phyloP scores from a whole-genome alignment of 2,797 vertebrate species.

The Silurus lanzhouensis region DNA sequence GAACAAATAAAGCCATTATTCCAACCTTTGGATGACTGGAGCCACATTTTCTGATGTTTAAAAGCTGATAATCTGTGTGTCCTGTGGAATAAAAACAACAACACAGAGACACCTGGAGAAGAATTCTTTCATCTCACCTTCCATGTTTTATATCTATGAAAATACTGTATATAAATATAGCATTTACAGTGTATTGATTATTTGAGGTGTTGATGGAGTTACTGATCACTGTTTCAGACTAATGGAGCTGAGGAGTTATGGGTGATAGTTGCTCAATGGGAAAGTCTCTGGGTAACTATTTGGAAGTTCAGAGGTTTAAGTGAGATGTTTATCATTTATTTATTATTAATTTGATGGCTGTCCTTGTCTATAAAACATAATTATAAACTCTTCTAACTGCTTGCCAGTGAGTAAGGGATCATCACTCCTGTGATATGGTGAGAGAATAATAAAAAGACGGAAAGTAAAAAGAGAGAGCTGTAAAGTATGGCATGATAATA shows the following conservation, averaged over 20 bases:
- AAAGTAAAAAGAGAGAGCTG: neutral
- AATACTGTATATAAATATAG: neutral
- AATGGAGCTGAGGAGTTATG: no score
- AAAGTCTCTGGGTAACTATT: no score
- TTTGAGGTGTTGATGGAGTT: no score
- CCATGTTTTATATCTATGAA: neutral
- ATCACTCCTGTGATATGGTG: neutral
- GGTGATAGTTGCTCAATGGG: no score
- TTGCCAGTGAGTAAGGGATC: neutral
- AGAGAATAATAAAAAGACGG: neutral
- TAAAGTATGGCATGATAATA: neutral
- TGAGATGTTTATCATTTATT: no score
- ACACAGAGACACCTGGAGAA: neutral
- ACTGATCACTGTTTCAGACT: no score
- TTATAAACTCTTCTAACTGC: neutral
- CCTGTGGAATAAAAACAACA: neutral
- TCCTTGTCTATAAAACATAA: constrained; percentile 29
- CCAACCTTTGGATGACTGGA: neutral
- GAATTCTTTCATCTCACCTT: neutral
- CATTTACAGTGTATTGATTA: neutral
- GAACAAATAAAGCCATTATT: neutral
- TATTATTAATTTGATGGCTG: neutral
- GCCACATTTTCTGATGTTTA: no score
- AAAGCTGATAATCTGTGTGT: neutral
- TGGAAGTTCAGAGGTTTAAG: no score